phyloP scores from a whole-genome alignment of 2,888 invertebrate genomes.

The Eupithecia centaureata region DNA sequence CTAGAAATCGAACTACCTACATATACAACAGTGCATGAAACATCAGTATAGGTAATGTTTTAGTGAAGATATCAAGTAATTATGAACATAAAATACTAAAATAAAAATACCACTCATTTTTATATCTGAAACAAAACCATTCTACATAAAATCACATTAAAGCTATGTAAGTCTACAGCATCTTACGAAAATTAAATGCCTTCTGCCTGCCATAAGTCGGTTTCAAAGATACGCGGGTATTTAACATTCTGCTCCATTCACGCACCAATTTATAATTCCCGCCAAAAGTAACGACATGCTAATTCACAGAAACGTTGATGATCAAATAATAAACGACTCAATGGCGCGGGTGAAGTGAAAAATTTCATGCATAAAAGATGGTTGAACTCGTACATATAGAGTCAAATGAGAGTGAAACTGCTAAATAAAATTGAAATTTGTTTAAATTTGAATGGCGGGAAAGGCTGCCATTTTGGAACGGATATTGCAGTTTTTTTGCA shows the following conservation, averaged over 20 bases:
- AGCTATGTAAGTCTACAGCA: too few relatives aligned
- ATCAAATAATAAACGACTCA: constrained; percentile 33
- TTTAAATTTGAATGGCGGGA: constrained; percentile 37
- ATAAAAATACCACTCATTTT: too few relatives aligned
- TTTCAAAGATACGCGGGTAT: neutral
- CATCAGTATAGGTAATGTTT: too few relatives aligned
- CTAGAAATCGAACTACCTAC: too few relatives aligned
- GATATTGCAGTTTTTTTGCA: constrained; percentile 32
- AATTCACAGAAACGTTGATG: constrained; percentile 19
- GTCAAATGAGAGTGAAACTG: constrained; percentile 43
- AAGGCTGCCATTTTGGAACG: constrained; percentile 28
- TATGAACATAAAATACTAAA: too few relatives aligned
- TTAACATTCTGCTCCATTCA: neutral
- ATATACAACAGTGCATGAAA: too few relatives aligned
- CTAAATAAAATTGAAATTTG: constrained; percentile 48
- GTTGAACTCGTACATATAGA: constrained; percentile 35
- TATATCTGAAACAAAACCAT: too few relatives aligned
- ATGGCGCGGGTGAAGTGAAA: constrained; percentile 43
- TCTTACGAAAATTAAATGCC: too few relatives aligned
- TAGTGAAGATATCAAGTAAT: too few relatives aligned
- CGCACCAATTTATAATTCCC: constrained; percentile 8
- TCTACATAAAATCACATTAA: too few relatives aligned
- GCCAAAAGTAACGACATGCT: constrained; percentile 26
- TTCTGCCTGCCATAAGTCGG: too few relatives aligned
- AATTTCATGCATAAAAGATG: constrained; percentile 57